Base-by-base conservation (phyloP, 2,888 invertebrate genomes). In the Coenonympha glycerion region DNA sequence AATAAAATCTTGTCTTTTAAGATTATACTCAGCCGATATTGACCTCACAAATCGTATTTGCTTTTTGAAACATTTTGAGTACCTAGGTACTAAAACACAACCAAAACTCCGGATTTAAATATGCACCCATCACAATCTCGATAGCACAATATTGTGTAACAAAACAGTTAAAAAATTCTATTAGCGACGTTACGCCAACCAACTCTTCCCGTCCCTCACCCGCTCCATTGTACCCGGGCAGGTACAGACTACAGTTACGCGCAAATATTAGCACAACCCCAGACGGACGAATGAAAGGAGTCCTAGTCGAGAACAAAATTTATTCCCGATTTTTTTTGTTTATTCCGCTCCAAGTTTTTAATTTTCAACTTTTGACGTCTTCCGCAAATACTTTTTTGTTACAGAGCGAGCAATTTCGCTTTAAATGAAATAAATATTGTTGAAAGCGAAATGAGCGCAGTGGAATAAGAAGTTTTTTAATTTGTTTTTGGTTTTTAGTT, bases 211-310 rank as follows among this genome's bases (percentile, higher is more conserved):
- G 45, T 55, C 52, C 30, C 44, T 54, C 19, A 73, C 73, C 68
- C 70, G 64, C 68, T 68, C 68, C 71, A 78, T 79, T 79, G 79
- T 71, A 78, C 79, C n/a, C 79, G 79, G 79, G 66, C 72, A 57
- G 69, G 69, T 59, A 68, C 73, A n/a, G n/a, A n/a, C n/a, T n/a
- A n/a, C n/a, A 73, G 81, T 76, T 73, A 76, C 77, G 65, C 59
- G 78, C 69, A 85, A 87, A 86, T 85, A 87, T 86, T 87, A 79
- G 79, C 79, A 63, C 76, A 76, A 76, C 71, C 66, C 64, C 79
- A 82, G 81, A 78, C 78, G 69, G 57, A 57, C 37, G 62, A 61
- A 63, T 64, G 64, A 65, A 66, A 66, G 62, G 59, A 66, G 66
- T 73, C 73, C 65, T 69, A 66, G 69, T 74, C 59, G 42, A 42